These are phyloP conservation scores for Gephyroberyx darwinii DNA, from an alignment of 2,797 vertebrate genomes.

Conservation along the genomic window DNA sequence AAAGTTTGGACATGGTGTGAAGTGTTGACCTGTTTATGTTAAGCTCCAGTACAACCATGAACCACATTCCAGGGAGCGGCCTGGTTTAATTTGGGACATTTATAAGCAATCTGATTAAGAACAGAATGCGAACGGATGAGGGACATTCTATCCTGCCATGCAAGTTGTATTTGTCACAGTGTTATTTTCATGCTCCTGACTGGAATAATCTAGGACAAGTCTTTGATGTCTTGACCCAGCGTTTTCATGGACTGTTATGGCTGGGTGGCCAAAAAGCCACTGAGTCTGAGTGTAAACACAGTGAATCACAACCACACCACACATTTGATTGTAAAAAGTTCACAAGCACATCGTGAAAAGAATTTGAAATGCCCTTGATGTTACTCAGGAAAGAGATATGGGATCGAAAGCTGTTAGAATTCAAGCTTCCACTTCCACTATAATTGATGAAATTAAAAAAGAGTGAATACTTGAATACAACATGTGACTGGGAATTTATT, in stretches of 20 bases:
- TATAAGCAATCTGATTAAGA: conserved; percentile 70
- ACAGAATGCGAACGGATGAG: conserved; percentile 63
- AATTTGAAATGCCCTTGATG: conserved; percentile 35
- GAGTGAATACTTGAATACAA: not conserved
- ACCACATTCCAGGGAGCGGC: conserved; percentile 64
- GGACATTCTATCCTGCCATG: conserved; percentile 69
- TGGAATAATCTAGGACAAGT: conserved; percentile 60
- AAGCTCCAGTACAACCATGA: conserved; percentile 52
- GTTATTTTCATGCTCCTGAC: conserved; percentile 78
- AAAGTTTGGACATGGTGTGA: conserved; percentile 31
- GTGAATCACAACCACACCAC: conserved; percentile 67
- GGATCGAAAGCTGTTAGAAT: conserved; percentile 6
- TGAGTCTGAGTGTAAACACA: conserved; percentile 63
- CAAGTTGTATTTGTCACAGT: conserved; percentile 74
- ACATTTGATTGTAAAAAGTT: conserved; percentile 29
- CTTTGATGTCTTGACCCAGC: conserved; percentile 69
- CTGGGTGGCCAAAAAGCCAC: conserved; percentile 60
- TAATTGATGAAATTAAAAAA: not conserved
- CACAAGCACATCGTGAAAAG: conserved; percentile 28
- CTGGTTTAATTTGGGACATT: conserved; percentile 70
- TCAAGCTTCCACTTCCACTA: not conserved
- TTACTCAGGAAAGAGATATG: conserved; percentile 32
- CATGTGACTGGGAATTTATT: not conserved
- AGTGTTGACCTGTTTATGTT: conserved; percentile 67
- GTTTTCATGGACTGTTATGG: conserved; percentile 58